Conservation (phyloP, 64 coral and sea anemone species). For the Cladopsammia gracilis region DNA sequence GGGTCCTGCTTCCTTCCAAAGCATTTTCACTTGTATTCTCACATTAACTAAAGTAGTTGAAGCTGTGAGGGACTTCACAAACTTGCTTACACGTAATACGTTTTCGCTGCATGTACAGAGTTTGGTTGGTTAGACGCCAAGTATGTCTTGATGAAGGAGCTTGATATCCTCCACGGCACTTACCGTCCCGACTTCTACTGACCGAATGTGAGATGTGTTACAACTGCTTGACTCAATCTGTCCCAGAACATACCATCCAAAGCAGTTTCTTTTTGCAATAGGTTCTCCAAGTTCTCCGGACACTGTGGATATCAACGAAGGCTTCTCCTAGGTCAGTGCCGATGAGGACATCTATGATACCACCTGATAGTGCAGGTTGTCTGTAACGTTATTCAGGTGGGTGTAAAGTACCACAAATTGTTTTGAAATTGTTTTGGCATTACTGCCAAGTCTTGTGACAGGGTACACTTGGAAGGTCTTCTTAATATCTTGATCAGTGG, state of each 20-base stretch:
- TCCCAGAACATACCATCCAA: conserved; percentile 72
- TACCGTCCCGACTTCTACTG: conserved; percentile 28
- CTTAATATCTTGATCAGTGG: too few relatives aligned
- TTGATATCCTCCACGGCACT: conserved; percentile 23
- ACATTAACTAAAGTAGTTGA: conserved; percentile 17
- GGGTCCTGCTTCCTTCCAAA: conserved; percentile 30
- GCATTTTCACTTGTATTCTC: conserved; percentile 43
- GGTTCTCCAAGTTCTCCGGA: conserved; percentile 41
- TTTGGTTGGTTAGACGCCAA: conserved; percentile 52
- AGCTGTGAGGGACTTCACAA: conserved; percentile 34
- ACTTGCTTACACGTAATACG: conserved; percentile 22
- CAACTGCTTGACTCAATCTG: conserved; percentile 23
- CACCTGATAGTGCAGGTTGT: too few relatives aligned
- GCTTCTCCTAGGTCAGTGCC: too few relatives aligned
- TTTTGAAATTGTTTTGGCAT: too few relatives aligned
- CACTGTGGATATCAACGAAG: too few relatives aligned
- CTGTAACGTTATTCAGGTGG: too few relatives aligned
- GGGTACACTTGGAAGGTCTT: too few relatives aligned
- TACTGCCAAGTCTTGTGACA: too few relatives aligned
- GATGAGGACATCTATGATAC: too few relatives aligned
- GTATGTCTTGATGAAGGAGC: conserved; percentile 31
- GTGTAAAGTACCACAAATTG: too few relatives aligned
- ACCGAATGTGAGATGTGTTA: conserved; percentile 1
- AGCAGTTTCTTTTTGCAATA: conserved; percentile 49
- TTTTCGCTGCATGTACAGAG: conserved; percentile 35